phyloP scores from a whole-genome alignment of 2,113 vertebrate species.

The Malurus melanocephalus region DNA sequence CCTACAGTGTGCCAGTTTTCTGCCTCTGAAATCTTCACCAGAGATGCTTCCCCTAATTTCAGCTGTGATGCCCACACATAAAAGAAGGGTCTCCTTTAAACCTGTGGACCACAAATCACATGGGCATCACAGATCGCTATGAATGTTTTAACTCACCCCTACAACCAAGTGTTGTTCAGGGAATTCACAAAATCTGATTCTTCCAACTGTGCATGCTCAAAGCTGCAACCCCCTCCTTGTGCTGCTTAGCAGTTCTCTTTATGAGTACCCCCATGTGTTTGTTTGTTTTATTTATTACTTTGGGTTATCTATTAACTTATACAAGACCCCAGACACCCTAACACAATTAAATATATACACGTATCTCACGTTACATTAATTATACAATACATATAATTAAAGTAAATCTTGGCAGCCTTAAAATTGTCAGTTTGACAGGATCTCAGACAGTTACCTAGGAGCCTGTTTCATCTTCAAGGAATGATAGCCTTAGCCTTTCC shows the following conservation, averaged over 20 bases:
- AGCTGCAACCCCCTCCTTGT: not conserved
- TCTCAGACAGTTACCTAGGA: not conserved
- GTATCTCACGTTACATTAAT: not conserved
- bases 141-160: not conserved
- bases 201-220: not conserved
- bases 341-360: not conserved
- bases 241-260: not conserved
- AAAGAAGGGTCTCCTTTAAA: not conserved
- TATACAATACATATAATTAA: constrained; percentile 16
- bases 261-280: not conserved
- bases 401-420: constrained; percentile 12
- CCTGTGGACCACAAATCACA: not conserved
- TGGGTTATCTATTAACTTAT: not conserved
- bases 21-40: not conserved
- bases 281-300: constrained; percentile 40
- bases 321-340: not conserved
- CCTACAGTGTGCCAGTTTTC: not conserved
- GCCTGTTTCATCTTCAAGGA: constrained; percentile 22
- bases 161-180: not conserved
- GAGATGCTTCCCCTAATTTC: not conserved
- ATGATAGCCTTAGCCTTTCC: not conserved
- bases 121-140: not conserved
- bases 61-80: not conserved
- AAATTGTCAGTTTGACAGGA: not conserved
- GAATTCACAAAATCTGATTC: not conserved